These are phyloP conservation scores for Drepana arcuata DNA, from an alignment of 1,140 invertebrate species.

Conservation along the genomic window DNA sequence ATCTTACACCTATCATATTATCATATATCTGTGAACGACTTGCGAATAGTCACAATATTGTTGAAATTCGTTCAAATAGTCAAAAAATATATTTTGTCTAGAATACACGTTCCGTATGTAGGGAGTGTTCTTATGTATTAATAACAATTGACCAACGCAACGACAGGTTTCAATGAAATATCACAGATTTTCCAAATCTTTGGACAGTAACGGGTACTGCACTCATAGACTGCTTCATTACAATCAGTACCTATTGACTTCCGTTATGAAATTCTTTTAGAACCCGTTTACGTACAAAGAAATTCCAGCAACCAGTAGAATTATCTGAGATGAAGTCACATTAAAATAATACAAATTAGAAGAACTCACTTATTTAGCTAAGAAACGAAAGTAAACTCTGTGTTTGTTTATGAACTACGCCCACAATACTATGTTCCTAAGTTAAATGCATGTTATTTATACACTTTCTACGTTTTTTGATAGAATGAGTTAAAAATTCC, in stretches of 20 bases:
- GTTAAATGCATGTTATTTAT: conserved; percentile 67
- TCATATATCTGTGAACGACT: conserved; percentile 65
- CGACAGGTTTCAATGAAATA: conserved; percentile 70
- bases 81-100: conserved; percentile 71
- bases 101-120: conserved; percentile 44
- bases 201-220: conserved; percentile 64
- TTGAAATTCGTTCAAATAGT: conserved; percentile 66
- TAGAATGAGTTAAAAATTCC: conserved; percentile 40
- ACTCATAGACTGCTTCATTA: conserved; percentile 39
- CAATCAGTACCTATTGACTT: conserved; percentile 56
- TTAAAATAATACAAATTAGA: conserved; percentile 53
- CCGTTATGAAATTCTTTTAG: conserved; percentile 43
- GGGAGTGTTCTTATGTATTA: conserved; percentile 67
- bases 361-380: conserved; percentile 59
- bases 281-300: conserved; percentile 66
- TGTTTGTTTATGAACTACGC: conserved; percentile 44
- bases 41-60: conserved; percentile 62
- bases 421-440: conserved; percentile 56
- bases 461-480: conserved; percentile 45
- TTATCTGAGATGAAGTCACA: conserved; percentile 51
- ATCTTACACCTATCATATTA: conserved; percentile 67
- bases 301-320: conserved; percentile 54
- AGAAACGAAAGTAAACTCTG: conserved; percentile 52
- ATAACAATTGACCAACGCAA: conserved; percentile 73
- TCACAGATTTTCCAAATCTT: conserved; percentile 72